A percentile compares a stretch with the other conserved stretches of the same genome.
Evolutionary conservation across 1,140 invertebrate genomes (phyloP).

Genomic region (Odontomachus brunneus): DNA sequence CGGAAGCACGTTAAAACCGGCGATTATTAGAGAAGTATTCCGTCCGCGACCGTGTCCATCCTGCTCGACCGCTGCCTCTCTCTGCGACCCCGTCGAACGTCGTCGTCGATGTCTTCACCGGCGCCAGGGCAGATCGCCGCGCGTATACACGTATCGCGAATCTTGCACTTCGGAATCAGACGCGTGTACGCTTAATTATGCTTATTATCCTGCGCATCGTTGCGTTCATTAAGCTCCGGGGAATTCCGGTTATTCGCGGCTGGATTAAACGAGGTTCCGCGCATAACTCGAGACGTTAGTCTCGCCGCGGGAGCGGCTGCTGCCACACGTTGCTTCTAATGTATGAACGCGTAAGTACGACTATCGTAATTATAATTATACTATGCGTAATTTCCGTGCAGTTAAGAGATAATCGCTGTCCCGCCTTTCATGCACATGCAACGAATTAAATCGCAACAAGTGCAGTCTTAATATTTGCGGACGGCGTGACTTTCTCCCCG

Average conservation of each 20-base stretch:
- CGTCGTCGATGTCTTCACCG: conserved; percentile 38
- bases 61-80: conserved; percentile 17
- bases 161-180: conserved; percentile 41
- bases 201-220: conserved; percentile 9
- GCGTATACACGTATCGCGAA: conserved; percentile 1
- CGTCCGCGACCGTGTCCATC: no score
- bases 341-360: conserved; percentile 7
- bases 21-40: conserved; percentile 64
- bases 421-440: neutral
- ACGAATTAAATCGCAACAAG: neutral
- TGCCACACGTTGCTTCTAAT: neutral
- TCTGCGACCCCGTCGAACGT: conserved; percentile 29
- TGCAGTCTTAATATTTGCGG: neutral
- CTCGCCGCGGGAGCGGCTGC: neutral
- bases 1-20: conserved; percentile 64
- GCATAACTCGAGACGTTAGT: conserved; percentile 27
- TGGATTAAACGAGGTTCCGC: conserved; percentile 15
- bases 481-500: neutral
- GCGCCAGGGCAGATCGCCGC: neutral
- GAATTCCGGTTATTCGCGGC: conserved; percentile 31
- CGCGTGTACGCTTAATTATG: conserved; percentile 34
- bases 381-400: conserved; percentile 1
- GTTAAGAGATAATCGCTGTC: neutral
- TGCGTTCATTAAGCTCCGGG: conserved; percentile 1
- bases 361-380: no score